Base-by-base conservation (phyloP, 2,113 vertebrate genomes). In the Hassar affinis region DNA sequence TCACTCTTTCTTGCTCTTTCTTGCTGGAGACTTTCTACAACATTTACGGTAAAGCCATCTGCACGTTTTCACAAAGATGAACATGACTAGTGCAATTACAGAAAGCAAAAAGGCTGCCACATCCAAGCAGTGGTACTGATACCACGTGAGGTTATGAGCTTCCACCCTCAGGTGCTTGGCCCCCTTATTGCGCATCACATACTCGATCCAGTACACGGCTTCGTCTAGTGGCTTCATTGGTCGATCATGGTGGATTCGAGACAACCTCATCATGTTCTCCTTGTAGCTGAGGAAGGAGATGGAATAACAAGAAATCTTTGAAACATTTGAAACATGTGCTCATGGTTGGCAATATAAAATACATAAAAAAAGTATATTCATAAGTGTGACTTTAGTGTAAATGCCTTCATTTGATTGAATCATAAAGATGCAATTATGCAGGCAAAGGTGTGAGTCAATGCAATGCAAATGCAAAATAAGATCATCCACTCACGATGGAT, bases 161-260 rank as follows among this genome's bases (percentile, higher is more conserved):
- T 93, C 94, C 62, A 92, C 90, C 42, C 94, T 84, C 57, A 96
- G 90, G 85, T 96, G 95, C 59, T 95, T 95, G 59, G 95, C 96
- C 80, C 95, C 94, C 85, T 95, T 95, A 88, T 96, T 93, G 9
- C 93, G 93, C 93, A 96, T 96, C 59, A 96, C 94, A 91, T 93
- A 96, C 88, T 96, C 95, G 0, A 95, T 92, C 96, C 96, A 96
- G 89, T 94, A 96, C 75, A 95, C 90, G 0, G 95, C 95, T 88
- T 92, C 88, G 22, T 95, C 95, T 83, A 96, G 89, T 2, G 95
- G 94, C 81, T 93, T 96, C 2, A 94, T 18, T 0, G 94, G 94
- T 59, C 95, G 95, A 61, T 96, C 94, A 0, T 95, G 95, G 1
- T 96, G 95, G 85, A 96, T 94, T 38, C 51, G 87, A 11, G 95